Conservation (phyloP, 2,797 vertebrate species). For the Gambelia wislizenii region DNA sequence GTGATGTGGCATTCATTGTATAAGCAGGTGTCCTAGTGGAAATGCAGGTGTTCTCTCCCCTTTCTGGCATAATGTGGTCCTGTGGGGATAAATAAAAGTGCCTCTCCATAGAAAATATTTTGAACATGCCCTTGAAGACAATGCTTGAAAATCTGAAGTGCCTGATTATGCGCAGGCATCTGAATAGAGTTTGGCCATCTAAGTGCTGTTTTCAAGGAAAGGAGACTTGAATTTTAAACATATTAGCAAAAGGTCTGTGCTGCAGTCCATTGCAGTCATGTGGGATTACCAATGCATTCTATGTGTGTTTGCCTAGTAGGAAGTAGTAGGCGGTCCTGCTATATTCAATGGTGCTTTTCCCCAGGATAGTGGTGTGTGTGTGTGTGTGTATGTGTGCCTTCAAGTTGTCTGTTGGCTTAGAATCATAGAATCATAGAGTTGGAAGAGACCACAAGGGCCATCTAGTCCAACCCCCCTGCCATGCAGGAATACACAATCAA, state of each 20-base stretch:
- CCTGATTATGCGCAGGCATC: conserved; percentile 66
- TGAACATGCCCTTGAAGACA: conserved; percentile 74
- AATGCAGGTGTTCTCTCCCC: conserved; percentile 75
- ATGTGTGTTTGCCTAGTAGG: not conserved
- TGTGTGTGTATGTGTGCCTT: too few species aligned
- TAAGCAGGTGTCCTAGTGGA: conserved; percentile 74
- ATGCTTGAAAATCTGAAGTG: conserved; percentile 62
- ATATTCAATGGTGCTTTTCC: not conserved
- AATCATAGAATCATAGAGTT: too few species aligned
- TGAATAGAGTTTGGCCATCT: conserved; percentile 59
- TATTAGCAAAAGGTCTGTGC: not conserved
- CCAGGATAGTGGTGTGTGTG: too few species aligned
- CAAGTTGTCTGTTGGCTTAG: too few species aligned
- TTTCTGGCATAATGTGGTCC: conserved; percentile 67
- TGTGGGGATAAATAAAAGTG: conserved; percentile 65
- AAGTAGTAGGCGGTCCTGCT: not conserved
- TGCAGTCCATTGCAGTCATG: not conserved
- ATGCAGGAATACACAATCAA: too few species aligned
- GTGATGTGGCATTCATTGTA: conserved; percentile 64
- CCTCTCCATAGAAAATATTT: conserved; percentile 70
- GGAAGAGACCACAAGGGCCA: too few species aligned
- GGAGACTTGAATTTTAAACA: not conserved
- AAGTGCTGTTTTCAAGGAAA: conserved; percentile 60
- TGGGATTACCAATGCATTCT: not conserved
- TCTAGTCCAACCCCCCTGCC: too few species aligned